phyloP scores from a whole-genome alignment of 2,113 vertebrate species.

The Takifugu bimaculatus region DNA sequence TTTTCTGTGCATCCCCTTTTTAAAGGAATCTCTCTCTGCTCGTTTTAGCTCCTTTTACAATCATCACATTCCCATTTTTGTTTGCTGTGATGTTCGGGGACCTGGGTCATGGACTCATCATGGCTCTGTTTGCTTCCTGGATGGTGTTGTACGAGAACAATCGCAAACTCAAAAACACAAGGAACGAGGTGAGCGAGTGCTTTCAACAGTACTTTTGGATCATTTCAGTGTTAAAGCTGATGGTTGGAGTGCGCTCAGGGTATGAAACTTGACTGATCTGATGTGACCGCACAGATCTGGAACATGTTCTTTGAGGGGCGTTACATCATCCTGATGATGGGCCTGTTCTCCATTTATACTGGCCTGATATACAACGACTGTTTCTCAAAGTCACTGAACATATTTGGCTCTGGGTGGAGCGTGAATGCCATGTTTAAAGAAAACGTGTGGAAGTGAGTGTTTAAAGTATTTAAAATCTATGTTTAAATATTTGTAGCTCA shows the following conservation, averaged over 20 bases:
- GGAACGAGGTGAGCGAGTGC: conserved; percentile 80
- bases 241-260: neutral
- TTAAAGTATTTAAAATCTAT: neutral
- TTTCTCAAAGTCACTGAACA: conserved; percentile 93
- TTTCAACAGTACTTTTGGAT: neutral
- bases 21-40: neutral
- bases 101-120: conserved; percentile 88
- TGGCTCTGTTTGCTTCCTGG: conserved; percentile 87
- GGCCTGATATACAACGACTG: conserved; percentile 98
- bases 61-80: conserved; percentile 95
- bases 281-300: conserved; percentile 78
- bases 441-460: conserved; percentile 76
- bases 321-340: conserved; percentile 96
- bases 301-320: conserved; percentile 92
- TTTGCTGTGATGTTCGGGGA: conserved; percentile 99
- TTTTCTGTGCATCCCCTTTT: neutral
- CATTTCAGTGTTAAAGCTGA: neutral
- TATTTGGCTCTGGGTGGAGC: conserved; percentile 92
- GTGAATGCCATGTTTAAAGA: conserved; percentile 80
- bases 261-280: neutral
- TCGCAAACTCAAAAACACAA: conserved; percentile 81
- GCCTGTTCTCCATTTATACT: conserved; percentile 93
- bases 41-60: conserved; percentile 86
- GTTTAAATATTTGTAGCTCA: neutral
- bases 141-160: conserved; percentile 88